phyloP scores from a whole-genome alignment of 2,888 invertebrate species.

The Ectemnius continuus region DNA sequence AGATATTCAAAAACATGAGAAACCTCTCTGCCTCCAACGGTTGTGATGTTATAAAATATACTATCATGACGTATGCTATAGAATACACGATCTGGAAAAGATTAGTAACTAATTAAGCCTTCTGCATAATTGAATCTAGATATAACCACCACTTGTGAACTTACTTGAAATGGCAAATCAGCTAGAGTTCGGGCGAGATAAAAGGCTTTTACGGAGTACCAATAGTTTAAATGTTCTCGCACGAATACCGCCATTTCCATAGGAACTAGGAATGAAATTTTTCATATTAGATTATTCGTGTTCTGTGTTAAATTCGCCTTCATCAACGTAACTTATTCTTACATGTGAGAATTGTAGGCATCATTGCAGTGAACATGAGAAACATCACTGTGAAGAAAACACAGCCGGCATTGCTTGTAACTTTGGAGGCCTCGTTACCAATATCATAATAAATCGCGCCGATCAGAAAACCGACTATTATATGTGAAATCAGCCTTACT shows the following conservation, averaged over 20 bases:
- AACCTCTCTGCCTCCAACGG: slow-evolving; percentile 93
- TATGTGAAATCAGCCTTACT: slow-evolving; percentile 91
- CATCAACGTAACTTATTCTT: slow-evolving; percentile 76
- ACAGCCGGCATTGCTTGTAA: slow-evolving; percentile 96
- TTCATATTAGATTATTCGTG: background rate
- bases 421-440: slow-evolving; percentile 95
- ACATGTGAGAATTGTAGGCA: slow-evolving; percentile 99
- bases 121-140: background rate
- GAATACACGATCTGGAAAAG: slow-evolving; percentile 75
- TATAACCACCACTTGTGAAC: slow-evolving; percentile 29
- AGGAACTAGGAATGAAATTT: slow-evolving; percentile 85
- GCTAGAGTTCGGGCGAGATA: slow-evolving; percentile 98
- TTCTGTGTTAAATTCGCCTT: background rate
- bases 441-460: slow-evolving; percentile 96
- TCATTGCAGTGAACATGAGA: slow-evolving; percentile 98
- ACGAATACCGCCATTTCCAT: slow-evolving; percentile 97
- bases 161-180: slow-evolving; percentile 96
- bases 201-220: slow-evolving; percentile 98
- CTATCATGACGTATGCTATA: slow-evolving; percentile 82
- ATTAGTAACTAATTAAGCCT: background rate
- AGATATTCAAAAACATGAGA: slow-evolving; percentile 87
- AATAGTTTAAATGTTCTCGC: slow-evolving; percentile 96
- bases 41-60: slow-evolving; percentile 97
- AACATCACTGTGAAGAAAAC: slow-evolving; percentile 98
- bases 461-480: slow-evolving; percentile 93